Base-by-base conservation (phyloP, 2,113 vertebrate species). In the Blennius ocellaris region DNA sequence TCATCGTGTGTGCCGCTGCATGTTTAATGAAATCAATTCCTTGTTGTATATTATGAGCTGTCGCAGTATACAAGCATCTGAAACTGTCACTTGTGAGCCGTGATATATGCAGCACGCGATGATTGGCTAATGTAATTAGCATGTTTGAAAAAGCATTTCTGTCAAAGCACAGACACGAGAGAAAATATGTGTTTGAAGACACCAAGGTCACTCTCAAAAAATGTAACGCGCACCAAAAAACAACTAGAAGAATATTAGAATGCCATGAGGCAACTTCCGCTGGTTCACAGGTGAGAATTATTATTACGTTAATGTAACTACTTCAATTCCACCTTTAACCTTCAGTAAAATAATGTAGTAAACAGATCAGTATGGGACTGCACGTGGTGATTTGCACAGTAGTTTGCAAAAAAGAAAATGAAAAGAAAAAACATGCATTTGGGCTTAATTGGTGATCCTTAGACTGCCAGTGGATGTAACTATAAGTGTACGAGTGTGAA, bases 1-100 rank as follows among this genome's bases (percentile, higher is more conserved):
- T 21, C 52, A 55, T 44, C 11, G 6, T 30, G 40, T 44, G 59
- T 59, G 6, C 15, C 52, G 54, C 45, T 57, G 60, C n/a, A 36
- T 12, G 14, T 38, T 49, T 49, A 6, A 7, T 7, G 38, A 5
- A 12, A 8, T 11, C 7, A 38, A n/a, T 15, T 56, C 15, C 41
- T 64, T 56, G 51, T 16, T 11, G 10, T 2, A 50, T 30, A 53
- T 17, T 16, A 51, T 17, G 7, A 17, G 16, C 8, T 59, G 56
- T 59, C 16, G 30, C 7, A 59, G 6, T 15, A 62, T 15, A 48
- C 43, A n/a, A 45, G 14, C 11, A 44, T 59, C 8, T 39, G 15
- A 44, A 59, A 30, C 56, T 14, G 4, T 30, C 11, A 30, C 5
- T 59, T 8, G 2, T 30, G 21, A 30, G 21, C 21, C 21, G 21